Percentiles rank a stretch among this genome's conserved stretches.
phyloP scores from a whole-genome alignment of 1,140 invertebrate genomes.

The Drosophila sturtevanti region DNA sequence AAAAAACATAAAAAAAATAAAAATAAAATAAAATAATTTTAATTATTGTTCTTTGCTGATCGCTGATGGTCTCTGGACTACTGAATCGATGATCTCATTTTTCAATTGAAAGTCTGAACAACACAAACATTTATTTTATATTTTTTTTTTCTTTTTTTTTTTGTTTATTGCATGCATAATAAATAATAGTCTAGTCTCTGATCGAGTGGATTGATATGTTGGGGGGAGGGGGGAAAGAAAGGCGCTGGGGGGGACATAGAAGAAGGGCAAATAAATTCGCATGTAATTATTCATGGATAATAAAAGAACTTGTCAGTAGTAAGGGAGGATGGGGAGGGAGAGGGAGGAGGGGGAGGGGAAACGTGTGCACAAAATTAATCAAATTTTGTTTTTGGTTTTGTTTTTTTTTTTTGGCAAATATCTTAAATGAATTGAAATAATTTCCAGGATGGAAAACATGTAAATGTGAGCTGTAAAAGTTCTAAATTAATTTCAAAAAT shows the following conservation, averaged over 20 bases:
- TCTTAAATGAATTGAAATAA: no score
- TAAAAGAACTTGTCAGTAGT: slow-evolving; percentile 3
- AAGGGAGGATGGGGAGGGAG: no score
- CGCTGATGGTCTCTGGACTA: slow-evolving; percentile 24
- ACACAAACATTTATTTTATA: neutral
- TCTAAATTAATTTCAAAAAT: no score
- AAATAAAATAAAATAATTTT: slow-evolving; percentile 68
- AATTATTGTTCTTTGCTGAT: slow-evolving; percentile 69
- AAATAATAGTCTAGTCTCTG: slow-evolving; percentile 53
- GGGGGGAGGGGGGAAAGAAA: neutral
- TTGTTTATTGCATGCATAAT: slow-evolving; percentile 78
- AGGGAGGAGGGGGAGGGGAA: no score
- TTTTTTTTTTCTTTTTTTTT: slow-evolving; percentile 16
- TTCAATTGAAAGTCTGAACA: slow-evolving; percentile 70
- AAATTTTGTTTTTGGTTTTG: no score
- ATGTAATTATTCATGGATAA: slow-evolving; percentile 27
- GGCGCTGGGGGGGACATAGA: neutral
- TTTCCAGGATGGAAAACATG: no score
- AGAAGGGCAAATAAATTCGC: slow-evolving; percentile 3
- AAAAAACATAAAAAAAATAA: no score
- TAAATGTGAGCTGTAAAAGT: no score
- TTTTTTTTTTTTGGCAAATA: no score
- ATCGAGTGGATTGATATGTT: slow-evolving; percentile 29
- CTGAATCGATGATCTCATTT: slow-evolving; percentile 65
- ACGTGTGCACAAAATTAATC: no score